These are phyloP conservation scores for Xerus inauris DNA, from an alignment of 2,113 vertebrate species.

Conservation along the genomic window DNA sequence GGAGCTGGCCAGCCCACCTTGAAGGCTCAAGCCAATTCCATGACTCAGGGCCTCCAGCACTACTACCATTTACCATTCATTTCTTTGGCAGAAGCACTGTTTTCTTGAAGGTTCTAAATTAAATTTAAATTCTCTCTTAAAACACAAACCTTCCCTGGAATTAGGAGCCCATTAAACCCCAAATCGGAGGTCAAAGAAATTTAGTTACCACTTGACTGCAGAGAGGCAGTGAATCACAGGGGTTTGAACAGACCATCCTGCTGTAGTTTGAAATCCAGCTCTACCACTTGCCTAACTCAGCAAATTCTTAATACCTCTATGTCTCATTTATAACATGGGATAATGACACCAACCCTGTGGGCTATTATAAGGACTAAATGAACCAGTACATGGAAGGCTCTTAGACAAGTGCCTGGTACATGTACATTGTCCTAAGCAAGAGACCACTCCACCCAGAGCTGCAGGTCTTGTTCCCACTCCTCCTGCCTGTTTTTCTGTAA, in stretches of 20 bases:
- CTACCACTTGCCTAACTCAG: neutral
- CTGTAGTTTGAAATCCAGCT: neutral
- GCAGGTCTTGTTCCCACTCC: neutral
- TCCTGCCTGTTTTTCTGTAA: neutral
- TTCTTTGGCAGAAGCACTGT: neutral
- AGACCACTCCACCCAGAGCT: neutral
- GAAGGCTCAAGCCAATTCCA: neutral
- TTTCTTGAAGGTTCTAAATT: neutral
- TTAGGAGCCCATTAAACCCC: neutral
- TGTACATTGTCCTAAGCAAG: neutral
- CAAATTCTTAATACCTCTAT: neutral
- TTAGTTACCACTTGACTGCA: neutral
- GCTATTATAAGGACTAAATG: neutral
- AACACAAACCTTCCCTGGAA: neutral
- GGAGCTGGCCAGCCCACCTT: neutral
- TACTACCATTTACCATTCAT: neutral
- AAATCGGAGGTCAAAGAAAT: neutral
- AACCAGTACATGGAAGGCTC: neutral
- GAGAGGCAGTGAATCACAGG: neutral
- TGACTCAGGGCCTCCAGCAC: neutral
- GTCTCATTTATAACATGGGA: neutral
- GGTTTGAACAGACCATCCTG: neutral
- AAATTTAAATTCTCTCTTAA: slow-evolving; percentile 11
- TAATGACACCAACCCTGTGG: neutral
- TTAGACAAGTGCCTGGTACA: neutral